Conservation (phyloP, 2,113 vertebrate species). For the Penelope pileata region DNA sequence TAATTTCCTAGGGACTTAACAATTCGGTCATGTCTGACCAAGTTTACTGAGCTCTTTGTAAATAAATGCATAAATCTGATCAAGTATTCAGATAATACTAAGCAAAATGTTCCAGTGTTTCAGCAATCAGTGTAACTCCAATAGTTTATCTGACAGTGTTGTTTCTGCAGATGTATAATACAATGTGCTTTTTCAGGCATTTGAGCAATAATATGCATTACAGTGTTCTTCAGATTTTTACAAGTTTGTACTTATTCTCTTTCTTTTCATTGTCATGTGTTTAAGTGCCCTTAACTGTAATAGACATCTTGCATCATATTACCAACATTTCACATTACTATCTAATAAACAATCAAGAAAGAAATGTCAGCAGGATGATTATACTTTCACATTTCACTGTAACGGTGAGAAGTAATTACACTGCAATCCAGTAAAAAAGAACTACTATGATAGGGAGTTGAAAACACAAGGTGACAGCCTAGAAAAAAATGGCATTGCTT, state of each 20-base stretch:
- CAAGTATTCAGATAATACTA: not conserved
- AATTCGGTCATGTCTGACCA: not conserved
- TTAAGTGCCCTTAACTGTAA: not conserved
- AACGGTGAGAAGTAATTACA: not conserved
- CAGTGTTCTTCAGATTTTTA: not conserved
- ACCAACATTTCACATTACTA: not conserved
- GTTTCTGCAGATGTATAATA: not conserved
- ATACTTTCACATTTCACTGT: not conserved
- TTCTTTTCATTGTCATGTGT: not conserved
- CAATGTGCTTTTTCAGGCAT: not conserved
- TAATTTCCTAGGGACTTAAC: not conserved
- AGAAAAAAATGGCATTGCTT: not conserved
- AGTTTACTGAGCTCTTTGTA: conserved; percentile 8
- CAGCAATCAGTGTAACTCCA: not conserved
- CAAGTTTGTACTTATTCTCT: not conserved
- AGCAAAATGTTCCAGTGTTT: not conserved
- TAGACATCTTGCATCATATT: not conserved
- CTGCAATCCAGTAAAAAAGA: not conserved
- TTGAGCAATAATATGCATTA: not conserved
- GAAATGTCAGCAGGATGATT: conserved; percentile 3
- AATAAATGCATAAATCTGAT: conserved; percentile 3
- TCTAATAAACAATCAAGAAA: conserved; percentile 15
- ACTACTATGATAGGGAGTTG: not conserved
- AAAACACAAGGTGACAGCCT: conserved; percentile 21
- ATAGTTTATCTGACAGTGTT: not conserved